phyloP scores from a whole-genome alignment of 2,888 invertebrate species.

The Cistogaster globosa region DNA sequence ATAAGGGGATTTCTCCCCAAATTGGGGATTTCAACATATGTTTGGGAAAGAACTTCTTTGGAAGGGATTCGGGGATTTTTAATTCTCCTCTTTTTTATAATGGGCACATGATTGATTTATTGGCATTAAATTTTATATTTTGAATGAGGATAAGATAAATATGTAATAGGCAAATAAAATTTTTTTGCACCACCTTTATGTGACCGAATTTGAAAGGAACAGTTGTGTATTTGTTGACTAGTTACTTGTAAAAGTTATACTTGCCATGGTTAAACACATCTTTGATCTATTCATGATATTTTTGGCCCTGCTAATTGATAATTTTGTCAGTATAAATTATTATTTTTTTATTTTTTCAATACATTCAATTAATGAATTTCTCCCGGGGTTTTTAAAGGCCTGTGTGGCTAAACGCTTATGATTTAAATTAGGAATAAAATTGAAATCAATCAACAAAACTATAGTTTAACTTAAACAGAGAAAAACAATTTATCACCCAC shows the following conservation, averaged over 20 bases:
- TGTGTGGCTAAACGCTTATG: slow-evolving; percentile 23
- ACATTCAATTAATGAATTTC: slow-evolving; percentile 46
- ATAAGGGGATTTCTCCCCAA: no score
- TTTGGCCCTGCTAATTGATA: slow-evolving; percentile 41
- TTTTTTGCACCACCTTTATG: no score
- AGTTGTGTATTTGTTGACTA: neutral
- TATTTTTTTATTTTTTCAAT: neutral
- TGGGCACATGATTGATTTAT: no score
- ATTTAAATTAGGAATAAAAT: slow-evolving; percentile 7
- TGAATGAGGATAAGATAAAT: no score
- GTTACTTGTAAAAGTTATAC: slow-evolving; percentile 21
- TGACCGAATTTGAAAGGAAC: no score
- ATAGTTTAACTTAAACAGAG: slow-evolving; percentile 36
- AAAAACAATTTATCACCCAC: slow-evolving; percentile 49
- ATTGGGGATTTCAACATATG: no score
- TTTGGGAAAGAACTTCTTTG: no score
- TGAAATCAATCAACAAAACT: slow-evolving; percentile 51
- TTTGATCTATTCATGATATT: slow-evolving; percentile 14
- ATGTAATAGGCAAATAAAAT: no score
- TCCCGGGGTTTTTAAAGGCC: slow-evolving; percentile 10
- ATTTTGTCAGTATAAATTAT: slow-evolving; percentile 30
- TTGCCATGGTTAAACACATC: neutral
- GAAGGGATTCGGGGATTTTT: no score
- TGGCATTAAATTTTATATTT: no score
- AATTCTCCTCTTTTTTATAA: no score